Conservation (phyloP, 2,113 vertebrate species). For the Pavo muticus region DNA sequence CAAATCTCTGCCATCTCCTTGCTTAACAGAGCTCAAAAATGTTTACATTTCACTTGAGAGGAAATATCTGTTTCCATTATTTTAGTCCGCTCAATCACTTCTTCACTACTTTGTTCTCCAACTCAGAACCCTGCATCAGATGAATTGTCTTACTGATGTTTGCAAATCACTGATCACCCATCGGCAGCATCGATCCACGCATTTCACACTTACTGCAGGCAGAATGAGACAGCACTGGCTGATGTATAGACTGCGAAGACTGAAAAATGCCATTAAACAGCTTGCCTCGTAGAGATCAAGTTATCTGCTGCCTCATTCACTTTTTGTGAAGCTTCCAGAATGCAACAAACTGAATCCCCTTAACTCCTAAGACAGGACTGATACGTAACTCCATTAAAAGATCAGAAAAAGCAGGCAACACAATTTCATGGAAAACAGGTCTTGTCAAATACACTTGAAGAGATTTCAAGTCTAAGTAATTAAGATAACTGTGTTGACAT, state of each 20-base stretch:
- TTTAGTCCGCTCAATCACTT: slow-evolving; percentile 40
- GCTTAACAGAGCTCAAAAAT: slow-evolving; percentile 48
- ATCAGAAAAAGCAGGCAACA: slow-evolving; percentile 41
- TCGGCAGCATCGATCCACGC: slow-evolving; percentile 56
- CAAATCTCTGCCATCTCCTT: slow-evolving; percentile 19
- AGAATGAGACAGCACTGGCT: background rate
- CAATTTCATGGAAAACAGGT: slow-evolving; percentile 55
- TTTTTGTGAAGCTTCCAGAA: slow-evolving; percentile 62
- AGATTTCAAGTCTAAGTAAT: slow-evolving; percentile 55
- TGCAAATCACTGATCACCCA: slow-evolving; percentile 46
- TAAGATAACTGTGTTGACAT: slow-evolving; percentile 57
- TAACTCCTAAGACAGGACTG: slow-evolving; percentile 4
- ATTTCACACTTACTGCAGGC: background rate
- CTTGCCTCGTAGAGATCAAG: slow-evolving; percentile 1
- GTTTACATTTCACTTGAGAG: slow-evolving; percentile 54
- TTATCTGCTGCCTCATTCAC: slow-evolving; percentile 45
- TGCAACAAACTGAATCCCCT: slow-evolving; percentile 40
- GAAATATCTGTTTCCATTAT: slow-evolving; percentile 6
- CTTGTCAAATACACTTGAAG: slow-evolving; percentile 47
- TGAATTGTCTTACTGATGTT: slow-evolving; percentile 28
- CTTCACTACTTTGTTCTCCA: slow-evolving; percentile 4
- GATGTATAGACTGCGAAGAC: slow-evolving; percentile 24
- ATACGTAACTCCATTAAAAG: slow-evolving; percentile 35
- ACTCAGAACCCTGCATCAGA: background rate
- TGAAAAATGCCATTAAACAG: slow-evolving; percentile 48